Evolutionary conservation across 2,113 vertebrate species (phyloP).

Genomic region (Oriolus oriolus): DNA sequence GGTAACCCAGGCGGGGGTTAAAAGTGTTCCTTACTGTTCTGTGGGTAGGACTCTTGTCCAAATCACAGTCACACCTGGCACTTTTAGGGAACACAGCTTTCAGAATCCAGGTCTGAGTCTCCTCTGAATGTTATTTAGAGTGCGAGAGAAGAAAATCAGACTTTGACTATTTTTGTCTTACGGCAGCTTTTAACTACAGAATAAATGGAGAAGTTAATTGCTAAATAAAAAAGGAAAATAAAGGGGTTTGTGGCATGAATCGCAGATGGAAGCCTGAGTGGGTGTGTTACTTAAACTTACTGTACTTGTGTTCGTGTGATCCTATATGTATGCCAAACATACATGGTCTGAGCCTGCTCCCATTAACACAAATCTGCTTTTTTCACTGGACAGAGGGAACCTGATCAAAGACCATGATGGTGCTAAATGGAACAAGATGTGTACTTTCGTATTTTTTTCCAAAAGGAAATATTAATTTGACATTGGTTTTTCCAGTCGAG

Average conservation of each 20-base stretch:
- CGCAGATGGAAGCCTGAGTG: constrained; percentile 16
- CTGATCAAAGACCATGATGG: constrained; percentile 57
- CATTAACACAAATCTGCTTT: neutral
- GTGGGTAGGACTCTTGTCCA: neutral
- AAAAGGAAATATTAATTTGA: constrained; percentile 63
- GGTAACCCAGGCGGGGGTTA: constrained; percentile 35
- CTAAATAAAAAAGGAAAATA: constrained; percentile 45
- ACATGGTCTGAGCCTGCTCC: constrained; percentile 45
- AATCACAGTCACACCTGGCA: constrained; percentile 36
- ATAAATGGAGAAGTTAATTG: constrained; percentile 44
- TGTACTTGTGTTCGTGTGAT: neutral
- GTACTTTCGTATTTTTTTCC: constrained; percentile 29
- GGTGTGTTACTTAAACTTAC: neutral
- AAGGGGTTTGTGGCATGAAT: constrained; percentile 16
- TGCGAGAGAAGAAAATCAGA: neutral
- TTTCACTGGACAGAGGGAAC: constrained; percentile 17
- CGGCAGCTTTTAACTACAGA: constrained; percentile 38
- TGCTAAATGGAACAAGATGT: constrained; percentile 67
- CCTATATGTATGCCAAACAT: constrained; percentile 38
- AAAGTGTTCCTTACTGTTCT: neutral
- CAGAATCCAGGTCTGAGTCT: neutral
- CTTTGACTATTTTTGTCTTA: constrained; percentile 1
- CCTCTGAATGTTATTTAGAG: constrained; percentile 30
- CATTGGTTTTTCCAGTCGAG: constrained; percentile 34
- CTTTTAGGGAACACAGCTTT: neutral